Percentiles rank a stretch among this genome's conserved stretches.
These are phyloP conservation scores for Macroglossus sobrinus DNA, from an alignment of 2,113 vertebrate genomes.

Conservation along the genomic window DNA sequence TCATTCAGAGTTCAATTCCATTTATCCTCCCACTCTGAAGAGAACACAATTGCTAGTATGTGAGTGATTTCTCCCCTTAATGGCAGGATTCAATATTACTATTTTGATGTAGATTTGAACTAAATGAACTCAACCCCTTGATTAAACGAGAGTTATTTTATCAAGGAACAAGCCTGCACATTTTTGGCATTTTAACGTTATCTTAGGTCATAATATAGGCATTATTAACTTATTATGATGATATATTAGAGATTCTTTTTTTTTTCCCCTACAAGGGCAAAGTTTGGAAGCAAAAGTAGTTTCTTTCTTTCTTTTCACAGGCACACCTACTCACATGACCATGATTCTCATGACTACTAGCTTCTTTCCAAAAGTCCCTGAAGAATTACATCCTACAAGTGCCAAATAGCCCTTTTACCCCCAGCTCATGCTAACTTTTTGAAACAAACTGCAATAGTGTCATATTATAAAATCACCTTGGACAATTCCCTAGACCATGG, in stretches of 20 bases:
- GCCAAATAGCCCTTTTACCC: not conserved
- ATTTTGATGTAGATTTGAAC: conserved; percentile 67
- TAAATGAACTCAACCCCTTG: conserved; percentile 56
- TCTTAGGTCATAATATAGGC: not conserved
- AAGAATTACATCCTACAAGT: not conserved
- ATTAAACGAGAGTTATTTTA: conserved; percentile 51
- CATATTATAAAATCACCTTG: conserved; percentile 59
- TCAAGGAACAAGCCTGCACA: not conserved
- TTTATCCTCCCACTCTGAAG: conserved; percentile 52
- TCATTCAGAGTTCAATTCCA: conserved; percentile 50
- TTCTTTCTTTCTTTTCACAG: not conserved
- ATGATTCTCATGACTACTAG: not conserved
- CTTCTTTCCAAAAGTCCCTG: not conserved
- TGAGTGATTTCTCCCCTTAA: conserved; percentile 57
- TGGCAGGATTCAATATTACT: conserved; percentile 59
- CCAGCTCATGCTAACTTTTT: not conserved
- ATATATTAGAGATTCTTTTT: not conserved
- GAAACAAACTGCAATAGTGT: conserved; percentile 61
- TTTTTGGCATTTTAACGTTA: conserved; percentile 43
- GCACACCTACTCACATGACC: not conserved
- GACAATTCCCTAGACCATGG: conserved; percentile 49
- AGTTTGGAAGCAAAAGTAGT: not conserved
- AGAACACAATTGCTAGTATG: conserved; percentile 47
- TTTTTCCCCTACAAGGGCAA: not conserved
- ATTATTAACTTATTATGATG: conserved; percentile 16